Base-by-base conservation (phyloP, 1,140 invertebrate species). In the Bombus superbus region DNA sequence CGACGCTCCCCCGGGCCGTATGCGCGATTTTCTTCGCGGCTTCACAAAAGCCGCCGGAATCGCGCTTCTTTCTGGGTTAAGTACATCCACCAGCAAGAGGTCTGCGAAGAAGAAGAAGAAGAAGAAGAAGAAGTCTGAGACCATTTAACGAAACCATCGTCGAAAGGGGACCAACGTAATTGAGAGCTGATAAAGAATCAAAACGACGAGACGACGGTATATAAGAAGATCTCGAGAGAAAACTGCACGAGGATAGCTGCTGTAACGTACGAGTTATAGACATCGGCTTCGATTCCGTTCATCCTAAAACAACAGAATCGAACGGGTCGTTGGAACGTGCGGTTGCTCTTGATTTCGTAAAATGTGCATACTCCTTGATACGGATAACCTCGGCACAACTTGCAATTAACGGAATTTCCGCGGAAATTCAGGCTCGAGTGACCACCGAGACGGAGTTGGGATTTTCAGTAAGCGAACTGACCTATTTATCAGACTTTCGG, bases 41-140 rank as follows among this genome's bases (percentile, higher is more conserved):
- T 75, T 81, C 47, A 89, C 88, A 88, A 90, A 86, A 57, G 44
- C 53, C 11, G 35, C 80, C 66, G 81, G 81, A 90, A 90, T 90
- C 84, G 71, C 66, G 81, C 81, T 85, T 74, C 78, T 85, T 90
- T 90, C 89, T 90, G 77, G 89, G 89, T 90, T 90, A 88, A 88
- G 88, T 88, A 90, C 78, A 88, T 77, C 77, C 28, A 73, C 25
- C 38, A 25, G 69, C 8, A 47, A 42, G 66, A 66, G 47, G 64
- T 25, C 74, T 44, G 44, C 32, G 57, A 69, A n/a, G 8, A 42
- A 38, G 35, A 28, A 71, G 32, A 32, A 32, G 32, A 32, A 1
- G 32, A 32, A 32, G 32, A 32, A 32, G 32, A 32, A 32, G 32
- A 32, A 35, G 69, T 22, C 13, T n/a, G 44, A 22, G 47, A 35